Base-by-base conservation (phyloP, 2,113 vertebrate genomes). In the Serilophus lunatus region DNA sequence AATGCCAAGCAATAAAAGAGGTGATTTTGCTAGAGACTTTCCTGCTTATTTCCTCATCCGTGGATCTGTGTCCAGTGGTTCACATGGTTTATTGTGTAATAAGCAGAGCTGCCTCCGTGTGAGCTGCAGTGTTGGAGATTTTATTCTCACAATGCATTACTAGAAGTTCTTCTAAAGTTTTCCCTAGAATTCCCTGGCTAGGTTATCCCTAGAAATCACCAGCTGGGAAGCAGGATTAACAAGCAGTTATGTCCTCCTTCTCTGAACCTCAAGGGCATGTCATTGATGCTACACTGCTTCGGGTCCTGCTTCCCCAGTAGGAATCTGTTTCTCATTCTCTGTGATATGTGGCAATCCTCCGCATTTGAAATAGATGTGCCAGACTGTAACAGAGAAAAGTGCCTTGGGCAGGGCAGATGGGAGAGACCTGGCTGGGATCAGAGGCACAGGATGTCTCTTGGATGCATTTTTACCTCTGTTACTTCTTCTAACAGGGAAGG, bases 151-250 rank as follows among this genome's bases (percentile, higher is more conserved):
- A 89, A 61, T 57, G 12, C 78, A 23, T 82, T 93, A n/a, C 64
- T 85, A 70, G 59, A 94, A 85, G 16, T 57, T 76, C 92, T 91
- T 93, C 80, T 70, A 86, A 92, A 70, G 3, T 86, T 92, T 79
- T 82, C 59, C 45, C 82, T 89, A 60, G 80, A 90, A 78, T 94
- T 88, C 77, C 61, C 60, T 53, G 80, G 44, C 33, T 94, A 95
- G 86, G 49, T 95, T 95, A 92, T 95, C 92, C 87, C 79, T 84
- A 66, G 95, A 97, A 97, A 82, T 90, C 66, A 74, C 89, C 61
- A 88, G 44, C 92, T 96, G 92, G 72, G 89, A 96, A 97, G 61
- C 29, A 76, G 66, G 76, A 83, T 94, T 94, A 96, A 74, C 47
- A 70, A 90, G 72, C 69, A 82, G 57, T 82, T 13, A 29, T 51